A percentile compares a stretch with the other conserved stretches of the same genome.
Conservation (phyloP, 2,888 invertebrate species). For the Lycophotia porphyrea region DNA sequence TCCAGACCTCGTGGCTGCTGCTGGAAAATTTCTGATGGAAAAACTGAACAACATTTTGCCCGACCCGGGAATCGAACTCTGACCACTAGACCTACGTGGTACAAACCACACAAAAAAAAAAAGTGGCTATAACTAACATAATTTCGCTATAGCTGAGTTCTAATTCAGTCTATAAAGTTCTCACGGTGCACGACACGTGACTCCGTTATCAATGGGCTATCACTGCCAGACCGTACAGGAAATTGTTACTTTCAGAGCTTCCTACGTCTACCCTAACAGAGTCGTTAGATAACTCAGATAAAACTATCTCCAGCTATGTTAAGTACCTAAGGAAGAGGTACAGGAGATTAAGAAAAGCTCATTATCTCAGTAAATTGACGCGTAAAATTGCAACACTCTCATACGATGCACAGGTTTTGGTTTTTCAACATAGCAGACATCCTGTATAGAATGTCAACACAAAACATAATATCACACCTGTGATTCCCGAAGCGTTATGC, state of each 20-base stretch:
- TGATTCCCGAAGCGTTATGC: not conserved
- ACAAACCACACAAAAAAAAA: not conserved
- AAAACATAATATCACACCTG: not conserved
- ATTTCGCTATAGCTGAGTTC: not conserved
- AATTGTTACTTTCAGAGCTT: constrained; percentile 2
- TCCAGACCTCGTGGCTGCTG: too few relatives aligned
- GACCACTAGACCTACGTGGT: too few relatives aligned
- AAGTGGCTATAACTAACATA: not conserved
- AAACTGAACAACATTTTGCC: too few relatives aligned
- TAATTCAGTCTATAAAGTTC: not conserved
- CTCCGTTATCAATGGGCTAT: not conserved
- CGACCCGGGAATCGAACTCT: too few relatives aligned
- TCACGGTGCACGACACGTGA: not conserved
- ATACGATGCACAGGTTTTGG: too few relatives aligned
- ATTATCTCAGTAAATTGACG: not conserved
- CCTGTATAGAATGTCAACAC: too few relatives aligned
- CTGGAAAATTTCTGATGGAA: too few relatives aligned
- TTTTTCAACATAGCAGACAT: too few relatives aligned
- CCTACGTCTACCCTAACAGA: not conserved
- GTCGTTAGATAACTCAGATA: not conserved
- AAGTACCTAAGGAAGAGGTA: not conserved
- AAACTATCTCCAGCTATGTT: not conserved
- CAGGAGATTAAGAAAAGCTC: not conserved
- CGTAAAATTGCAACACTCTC: not conserved
- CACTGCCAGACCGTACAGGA: not conserved